Percentiles rank a stretch among this genome's conserved stretches.
Conservation (phyloP, 2,888 invertebrate genomes). For the Anoncus sp. region DNA sequence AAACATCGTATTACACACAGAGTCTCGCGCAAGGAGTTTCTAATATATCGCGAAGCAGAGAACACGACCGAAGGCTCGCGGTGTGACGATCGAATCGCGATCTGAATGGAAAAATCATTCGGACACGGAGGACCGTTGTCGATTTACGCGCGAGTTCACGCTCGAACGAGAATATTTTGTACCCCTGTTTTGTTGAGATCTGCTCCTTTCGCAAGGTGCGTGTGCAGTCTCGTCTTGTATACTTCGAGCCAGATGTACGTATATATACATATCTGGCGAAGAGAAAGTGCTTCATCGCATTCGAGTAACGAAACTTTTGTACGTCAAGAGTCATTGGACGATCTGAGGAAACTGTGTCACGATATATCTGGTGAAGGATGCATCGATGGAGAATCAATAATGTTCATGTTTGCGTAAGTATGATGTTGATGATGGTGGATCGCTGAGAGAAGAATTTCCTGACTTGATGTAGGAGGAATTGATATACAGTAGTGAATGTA, state of each 20-base stretch:
- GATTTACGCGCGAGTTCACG: constrained; percentile 49
- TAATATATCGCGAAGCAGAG: constrained; percentile 16
- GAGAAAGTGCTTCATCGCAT: constrained; percentile 40
- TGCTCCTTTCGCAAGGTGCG: constrained; percentile 48
- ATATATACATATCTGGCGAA: constrained; percentile 1
- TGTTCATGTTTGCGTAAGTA: no score
- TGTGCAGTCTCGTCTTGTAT: constrained; percentile 16
- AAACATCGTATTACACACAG: not conserved
- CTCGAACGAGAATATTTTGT: constrained; percentile 30
- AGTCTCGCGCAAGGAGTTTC: constrained; percentile 3
- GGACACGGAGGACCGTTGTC: constrained; percentile 43
- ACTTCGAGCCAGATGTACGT: no score
- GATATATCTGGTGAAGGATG: not conserved
- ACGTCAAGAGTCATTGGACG: not conserved
- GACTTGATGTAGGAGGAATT: no score
- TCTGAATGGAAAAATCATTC: constrained; percentile 52
- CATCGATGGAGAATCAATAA: not conserved
- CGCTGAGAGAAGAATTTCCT: no score
- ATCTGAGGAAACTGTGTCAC: not conserved
- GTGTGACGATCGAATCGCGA: constrained; percentile 42
- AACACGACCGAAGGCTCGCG: no score
- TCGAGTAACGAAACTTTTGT: not conserved
- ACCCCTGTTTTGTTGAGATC: not conserved
- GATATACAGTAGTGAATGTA: no score
- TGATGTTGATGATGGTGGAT: no score